Percentiles rank a stretch among this genome's conserved stretches.
Conservation (phyloP, 1,140 invertebrate genomes). For the Hydropsyche tenuis region DNA sequence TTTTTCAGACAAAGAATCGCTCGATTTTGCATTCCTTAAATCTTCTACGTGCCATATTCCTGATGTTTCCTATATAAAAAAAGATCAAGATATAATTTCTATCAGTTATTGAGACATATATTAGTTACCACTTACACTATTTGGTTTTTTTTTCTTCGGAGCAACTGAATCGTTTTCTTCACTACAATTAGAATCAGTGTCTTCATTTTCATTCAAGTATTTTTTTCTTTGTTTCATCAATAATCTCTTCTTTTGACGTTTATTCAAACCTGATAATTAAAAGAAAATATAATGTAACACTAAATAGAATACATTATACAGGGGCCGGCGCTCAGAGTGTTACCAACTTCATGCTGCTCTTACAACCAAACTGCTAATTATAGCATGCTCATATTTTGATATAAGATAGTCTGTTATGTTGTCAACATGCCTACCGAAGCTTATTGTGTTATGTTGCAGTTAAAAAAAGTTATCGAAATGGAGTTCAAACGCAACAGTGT, state of each 20-base stretch:
- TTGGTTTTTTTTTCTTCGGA: conserved; percentile 21
- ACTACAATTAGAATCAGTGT: neutral
- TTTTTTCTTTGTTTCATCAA: conserved; percentile 42
- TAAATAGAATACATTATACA: conserved; percentile 56
- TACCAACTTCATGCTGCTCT: no score
- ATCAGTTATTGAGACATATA: no score
- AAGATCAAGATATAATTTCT: no score
- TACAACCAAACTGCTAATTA: no score
- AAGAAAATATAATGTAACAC: conserved; percentile 45
- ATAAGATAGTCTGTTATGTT: no score
- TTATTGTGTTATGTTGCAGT: no score
- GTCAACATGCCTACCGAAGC: no score
- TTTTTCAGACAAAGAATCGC: no score
- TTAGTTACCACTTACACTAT: conserved; percentile 9
- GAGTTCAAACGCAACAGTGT: no score
- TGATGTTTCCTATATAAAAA: conserved; percentile 18
- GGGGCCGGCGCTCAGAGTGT: no score
- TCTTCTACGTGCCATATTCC: conserved; percentile 44
- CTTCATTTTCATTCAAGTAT: conserved; percentile 13
- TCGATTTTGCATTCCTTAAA: conserved; percentile 10
- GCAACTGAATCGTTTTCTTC: neutral
- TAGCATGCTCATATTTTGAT: no score
- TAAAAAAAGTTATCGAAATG: no score
- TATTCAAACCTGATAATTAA: conserved; percentile 41
- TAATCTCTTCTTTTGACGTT: conserved; percentile 43